These are phyloP conservation scores for Prinia subflava DNA, from an alignment of 2,113 vertebrate species.

Conservation along the genomic window DNA sequence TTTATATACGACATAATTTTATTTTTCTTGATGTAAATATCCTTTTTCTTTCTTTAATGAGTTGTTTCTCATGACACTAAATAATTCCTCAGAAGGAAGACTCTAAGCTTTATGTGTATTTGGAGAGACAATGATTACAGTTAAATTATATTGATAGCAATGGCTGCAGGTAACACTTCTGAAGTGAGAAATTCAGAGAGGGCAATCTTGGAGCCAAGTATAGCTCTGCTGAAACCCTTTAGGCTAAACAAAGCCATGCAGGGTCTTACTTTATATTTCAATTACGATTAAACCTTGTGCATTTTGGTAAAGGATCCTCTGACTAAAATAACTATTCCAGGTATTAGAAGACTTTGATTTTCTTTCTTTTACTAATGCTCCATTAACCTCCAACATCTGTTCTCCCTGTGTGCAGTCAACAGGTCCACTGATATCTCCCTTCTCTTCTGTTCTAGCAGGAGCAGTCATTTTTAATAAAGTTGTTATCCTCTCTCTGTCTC, in stretches of 20 bases:
- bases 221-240: not conserved
- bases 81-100: not conserved
- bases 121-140: not conserved
- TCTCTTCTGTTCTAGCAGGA: not conserved
- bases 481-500: not conserved
- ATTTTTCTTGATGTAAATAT: not conserved
- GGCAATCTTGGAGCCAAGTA: not conserved
- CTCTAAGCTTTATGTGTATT: not conserved
- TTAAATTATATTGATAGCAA: not conserved
- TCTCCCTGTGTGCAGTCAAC: constrained; percentile 58
- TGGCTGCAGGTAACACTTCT: not conserved
- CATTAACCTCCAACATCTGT: constrained; percentile 72
- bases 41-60: not conserved
- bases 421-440: constrained; percentile 44
- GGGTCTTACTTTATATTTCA: constrained; percentile 17
- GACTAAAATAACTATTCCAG: constrained; percentile 46
- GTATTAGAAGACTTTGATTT: constrained; percentile 61
- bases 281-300: not conserved
- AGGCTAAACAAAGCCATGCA: constrained; percentile 11
- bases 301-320: constrained; percentile 23
- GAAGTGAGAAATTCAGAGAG: not conserved
- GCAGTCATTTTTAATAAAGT: not conserved
- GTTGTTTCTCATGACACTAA: not conserved
- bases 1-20: not conserved
- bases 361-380: constrained; percentile 55